Conservation (phyloP, 30 jellyfish, hydroid and myxozoan species). For the Hydractinia symbiolongicarpus region DNA sequence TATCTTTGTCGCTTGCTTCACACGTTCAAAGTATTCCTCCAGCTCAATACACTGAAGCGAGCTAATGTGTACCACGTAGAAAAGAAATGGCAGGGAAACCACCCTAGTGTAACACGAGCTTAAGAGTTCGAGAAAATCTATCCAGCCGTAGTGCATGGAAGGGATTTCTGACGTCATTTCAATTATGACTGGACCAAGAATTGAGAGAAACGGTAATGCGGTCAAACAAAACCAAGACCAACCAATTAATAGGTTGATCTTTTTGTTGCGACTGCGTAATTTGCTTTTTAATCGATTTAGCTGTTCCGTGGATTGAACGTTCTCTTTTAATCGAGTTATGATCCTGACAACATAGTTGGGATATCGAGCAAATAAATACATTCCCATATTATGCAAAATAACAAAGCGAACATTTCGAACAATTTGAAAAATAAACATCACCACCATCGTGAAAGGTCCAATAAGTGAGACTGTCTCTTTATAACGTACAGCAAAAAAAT, state of each 20-base stretch:
- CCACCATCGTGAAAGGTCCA: neutral
- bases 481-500: neutral
- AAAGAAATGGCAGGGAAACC: neutral
- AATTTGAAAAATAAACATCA: neutral
- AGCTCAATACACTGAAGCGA: neutral
- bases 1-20: neutral
- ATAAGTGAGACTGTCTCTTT: neutral
- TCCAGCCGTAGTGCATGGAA: neutral
- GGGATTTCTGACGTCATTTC: neutral
- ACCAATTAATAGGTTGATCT: neutral
- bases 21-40: neutral
- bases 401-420: neutral
- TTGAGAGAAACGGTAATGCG: neutral
- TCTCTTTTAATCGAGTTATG: neutral
- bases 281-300: neutral
- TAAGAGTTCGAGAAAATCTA: neutral
- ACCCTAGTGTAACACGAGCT: neutral
- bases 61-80: conserved; percentile 2
- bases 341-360: neutral
- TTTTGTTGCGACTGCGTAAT: neutral
- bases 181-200: neutral
- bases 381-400: neutral
- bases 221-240: neutral
- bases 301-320: neutral
- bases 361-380: neutral